Evolutionary conservation across 2,888 invertebrate genomes (phyloP), one percentile per base, ranked within the genome.

Genomic region (Drosophila multiciliata): DNA sequence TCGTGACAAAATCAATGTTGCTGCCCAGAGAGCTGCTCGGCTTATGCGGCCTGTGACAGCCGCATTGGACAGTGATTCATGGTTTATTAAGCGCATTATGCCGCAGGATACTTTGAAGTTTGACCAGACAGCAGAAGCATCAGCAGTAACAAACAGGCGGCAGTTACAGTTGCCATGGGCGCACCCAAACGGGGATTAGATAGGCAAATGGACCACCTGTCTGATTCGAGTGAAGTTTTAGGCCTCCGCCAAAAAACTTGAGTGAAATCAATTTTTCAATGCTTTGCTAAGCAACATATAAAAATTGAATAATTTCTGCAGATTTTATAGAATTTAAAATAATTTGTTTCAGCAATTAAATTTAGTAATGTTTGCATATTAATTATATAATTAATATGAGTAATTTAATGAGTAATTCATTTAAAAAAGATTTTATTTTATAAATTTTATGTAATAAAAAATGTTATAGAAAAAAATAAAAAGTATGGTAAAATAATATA

Each of bases 81-180:
- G 91, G 92, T 91, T 91, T 91, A 91, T 91, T 91, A 91, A 91
- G 91, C 92, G 90, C 87, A 91, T 91, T 91, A 91, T 91, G 90
- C 91, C 90, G 91, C 90, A 91, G 89, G 87, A 90, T 73, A 84
- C 90, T 87, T 87, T 86, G 85, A 86, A 86, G 85, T 86, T 89
- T 75, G 78, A 68, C 73, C 58, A 52, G 49, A 45, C 60, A 66
- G 55, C 60, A 61, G 12, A 40, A 26, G 45, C 65, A 60, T 40
- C 66, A 52, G 29, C 50, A 48, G 11, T 15, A 15, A 23, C 61
- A 49, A 49, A 40, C 33, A 32, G 36, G 59, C 48, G 53, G 12
- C 66, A 48, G 36, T 69, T 52, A 66, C 69, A 38, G 26, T 29
- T 38, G n/a, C 54, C 38, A 55, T 55, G 15, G 38, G 55, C 29